Conservation (phyloP, 2,888 invertebrate species). For the Tortricodes alternella region DNA sequence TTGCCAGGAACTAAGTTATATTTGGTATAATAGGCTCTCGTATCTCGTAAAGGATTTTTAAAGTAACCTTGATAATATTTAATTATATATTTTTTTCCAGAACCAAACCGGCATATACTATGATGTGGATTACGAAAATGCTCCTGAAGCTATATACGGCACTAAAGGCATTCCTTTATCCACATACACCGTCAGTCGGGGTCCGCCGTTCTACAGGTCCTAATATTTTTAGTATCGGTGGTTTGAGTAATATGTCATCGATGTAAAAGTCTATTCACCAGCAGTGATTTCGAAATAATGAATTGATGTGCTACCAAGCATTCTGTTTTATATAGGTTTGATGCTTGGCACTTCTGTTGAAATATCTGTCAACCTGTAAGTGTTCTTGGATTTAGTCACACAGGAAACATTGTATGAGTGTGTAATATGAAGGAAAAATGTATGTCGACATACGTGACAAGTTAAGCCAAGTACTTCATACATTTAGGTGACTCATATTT, state of each 20-base stretch:
- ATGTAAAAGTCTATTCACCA: too few species aligned
- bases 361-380: not conserved
- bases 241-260: not conserved
- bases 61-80: not conserved
- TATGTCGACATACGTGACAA: too few species aligned
- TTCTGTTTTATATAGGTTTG: too few species aligned
- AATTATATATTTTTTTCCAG: conserved; percentile 77
- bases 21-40: too few species aligned
- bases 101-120: conserved; percentile 95
- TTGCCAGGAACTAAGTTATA: too few species aligned
- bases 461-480: too few species aligned
- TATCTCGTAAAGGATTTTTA: too few species aligned
- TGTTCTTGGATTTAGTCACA: not conserved
- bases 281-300: too few species aligned
- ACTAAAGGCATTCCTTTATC: conserved; percentile 89
- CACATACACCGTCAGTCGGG: conserved; percentile 90
- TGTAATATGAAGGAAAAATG: not conserved
- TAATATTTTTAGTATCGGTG: conserved; percentile 43
- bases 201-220: conserved; percentile 81
- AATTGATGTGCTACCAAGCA: too few species aligned
- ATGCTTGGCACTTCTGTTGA: too few species aligned
- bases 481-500: too few species aligned
- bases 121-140: conserved; percentile 92
- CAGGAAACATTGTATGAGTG: not conserved
- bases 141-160: conserved; percentile 83